These are phyloP conservation scores for Pimpla rufipes DNA, from an alignment of 2,888 invertebrate genomes.

Conservation along the genomic window DNA sequence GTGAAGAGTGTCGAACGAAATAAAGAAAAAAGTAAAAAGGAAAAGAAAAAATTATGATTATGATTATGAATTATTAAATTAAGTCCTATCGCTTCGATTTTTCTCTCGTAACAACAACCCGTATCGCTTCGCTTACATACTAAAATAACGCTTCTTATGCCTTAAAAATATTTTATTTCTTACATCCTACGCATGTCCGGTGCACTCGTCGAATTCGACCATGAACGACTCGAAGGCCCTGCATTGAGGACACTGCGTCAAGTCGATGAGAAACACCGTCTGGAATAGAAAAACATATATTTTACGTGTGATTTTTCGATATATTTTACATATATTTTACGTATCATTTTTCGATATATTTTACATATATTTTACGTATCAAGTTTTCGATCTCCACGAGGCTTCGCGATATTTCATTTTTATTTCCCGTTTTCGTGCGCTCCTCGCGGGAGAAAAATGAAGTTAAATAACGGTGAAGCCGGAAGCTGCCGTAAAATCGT, in stretches of 20 bases:
- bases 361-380: not conserved
- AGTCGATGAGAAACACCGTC: conserved; percentile 86
- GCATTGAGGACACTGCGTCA: conserved; percentile 86
- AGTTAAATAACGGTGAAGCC: no score
- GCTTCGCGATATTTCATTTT: no score
- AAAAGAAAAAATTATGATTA: not conserved
- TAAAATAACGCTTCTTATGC: not conserved
- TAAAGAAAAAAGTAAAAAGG: not conserved
- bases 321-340: not conserved
- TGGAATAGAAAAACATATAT: conserved; percentile 77
- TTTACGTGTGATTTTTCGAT: not conserved
- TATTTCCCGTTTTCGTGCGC: no score
- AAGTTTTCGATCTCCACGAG: no score
- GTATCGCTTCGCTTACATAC: not conserved
- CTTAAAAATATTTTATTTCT: not conserved
- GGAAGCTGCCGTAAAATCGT: no score
- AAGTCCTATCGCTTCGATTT: not conserved
- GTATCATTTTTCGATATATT: no score
- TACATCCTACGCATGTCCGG: not conserved
- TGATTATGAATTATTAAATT: no score
- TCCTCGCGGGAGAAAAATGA: no score
- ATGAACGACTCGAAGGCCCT: conserved; percentile 59
- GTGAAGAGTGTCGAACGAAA: not conserved
- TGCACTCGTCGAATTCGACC: not conserved
- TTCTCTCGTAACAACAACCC: not conserved